Conservation (phyloP, 2,797 vertebrate genomes). For the Yasuhikotakia modesta region DNA sequence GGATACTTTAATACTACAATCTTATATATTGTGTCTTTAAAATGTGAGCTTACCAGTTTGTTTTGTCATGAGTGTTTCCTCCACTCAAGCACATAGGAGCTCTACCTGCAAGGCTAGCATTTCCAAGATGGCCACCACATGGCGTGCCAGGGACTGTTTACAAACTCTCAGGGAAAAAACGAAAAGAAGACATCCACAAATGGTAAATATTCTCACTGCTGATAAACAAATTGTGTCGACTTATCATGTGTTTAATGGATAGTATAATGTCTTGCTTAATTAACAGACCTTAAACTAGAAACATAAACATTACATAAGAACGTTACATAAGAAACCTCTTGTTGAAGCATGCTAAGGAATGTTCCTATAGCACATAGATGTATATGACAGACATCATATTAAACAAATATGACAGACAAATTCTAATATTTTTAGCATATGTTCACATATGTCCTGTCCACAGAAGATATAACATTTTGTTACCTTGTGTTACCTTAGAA, state of each 20-base stretch:
- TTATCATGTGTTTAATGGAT: neutral
- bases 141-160: neutral
- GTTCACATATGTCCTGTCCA: too few species aligned
- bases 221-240: conserved; percentile 13
- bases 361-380: neutral
- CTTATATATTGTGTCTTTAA: neutral
- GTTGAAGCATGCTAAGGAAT: neutral
- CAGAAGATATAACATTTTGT: too few species aligned
- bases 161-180: neutral
- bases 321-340: neutral
- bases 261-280: conserved; percentile 19
- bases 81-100: neutral
- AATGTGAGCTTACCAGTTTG: neutral
- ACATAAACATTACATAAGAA: conserved; percentile 1
- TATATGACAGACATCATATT: neutral
- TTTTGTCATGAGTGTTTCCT: neutral
- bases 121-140: neutral
- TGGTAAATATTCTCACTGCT: neutral
- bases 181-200: too few species aligned
- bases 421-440: neutral
- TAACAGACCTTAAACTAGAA: neutral
- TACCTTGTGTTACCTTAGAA: too few species aligned
- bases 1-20: too few species aligned
- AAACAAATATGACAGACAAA: neutral
- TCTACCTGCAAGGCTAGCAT: neutral